Conservation (phyloP, 2,888 invertebrate species). For the Dicranocentrus wangi region DNA sequence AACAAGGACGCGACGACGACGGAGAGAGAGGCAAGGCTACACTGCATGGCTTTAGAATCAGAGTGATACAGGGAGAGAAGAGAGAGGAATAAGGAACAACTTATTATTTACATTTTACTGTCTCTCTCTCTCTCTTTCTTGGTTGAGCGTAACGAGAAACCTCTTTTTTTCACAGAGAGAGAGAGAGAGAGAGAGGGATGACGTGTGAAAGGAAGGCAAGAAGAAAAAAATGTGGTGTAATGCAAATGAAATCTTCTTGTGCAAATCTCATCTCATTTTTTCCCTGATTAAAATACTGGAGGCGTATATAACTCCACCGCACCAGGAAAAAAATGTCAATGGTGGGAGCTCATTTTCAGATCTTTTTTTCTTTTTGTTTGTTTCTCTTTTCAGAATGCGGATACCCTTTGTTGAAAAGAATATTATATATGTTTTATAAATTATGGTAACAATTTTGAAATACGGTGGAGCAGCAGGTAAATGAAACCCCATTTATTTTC, state of each 20-base stretch:
- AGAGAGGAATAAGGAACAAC: background rate
- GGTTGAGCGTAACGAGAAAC: background rate
- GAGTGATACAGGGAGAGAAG: background rate
- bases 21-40: conserved; percentile 8
- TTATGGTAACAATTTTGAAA: no score
- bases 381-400: background rate
- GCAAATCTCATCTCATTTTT: conserved; percentile 2
- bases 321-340: conserved; percentile 24
- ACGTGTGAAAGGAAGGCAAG: conserved; percentile 5
- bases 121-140: background rate
- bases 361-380: background rate
- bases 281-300: conserved; percentile 10
- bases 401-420: no score
- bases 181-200: background rate
- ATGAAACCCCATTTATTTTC: no score
- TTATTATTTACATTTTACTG: conserved; percentile 14
- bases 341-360: background rate
- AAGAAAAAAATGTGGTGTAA: no score
- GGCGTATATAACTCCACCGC: background rate
- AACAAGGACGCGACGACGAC: conserved; percentile 15
- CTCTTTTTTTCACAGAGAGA: no score
- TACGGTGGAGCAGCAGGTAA: no score
- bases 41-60: conserved; percentile 17
- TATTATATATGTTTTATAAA: no score
- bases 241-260: no score